These are phyloP conservation scores for Melanotaenia parkinsoni DNA, from an alignment of 2,797 vertebrate genomes.

Conservation along the genomic window DNA sequence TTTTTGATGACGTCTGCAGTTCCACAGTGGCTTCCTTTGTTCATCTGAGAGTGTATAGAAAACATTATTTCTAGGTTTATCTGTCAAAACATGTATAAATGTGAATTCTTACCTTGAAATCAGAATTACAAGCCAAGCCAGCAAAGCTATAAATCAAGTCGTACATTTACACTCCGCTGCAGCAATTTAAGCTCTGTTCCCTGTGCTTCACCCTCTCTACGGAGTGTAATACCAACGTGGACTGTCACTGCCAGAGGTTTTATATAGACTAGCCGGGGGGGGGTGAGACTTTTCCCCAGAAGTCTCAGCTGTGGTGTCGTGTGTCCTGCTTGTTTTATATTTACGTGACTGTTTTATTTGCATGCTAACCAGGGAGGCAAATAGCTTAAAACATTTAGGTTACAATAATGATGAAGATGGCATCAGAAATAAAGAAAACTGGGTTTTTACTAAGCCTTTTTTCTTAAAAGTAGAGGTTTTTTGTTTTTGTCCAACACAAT, in stretches of 20 bases:
- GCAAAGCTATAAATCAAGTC: background rate
- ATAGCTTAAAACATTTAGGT: background rate
- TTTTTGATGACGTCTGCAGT: slow-evolving; percentile 16
- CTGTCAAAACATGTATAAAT: background rate
- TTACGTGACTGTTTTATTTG: background rate
- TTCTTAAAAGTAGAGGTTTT: no score
- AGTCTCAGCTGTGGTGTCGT: slow-evolving; percentile 28
- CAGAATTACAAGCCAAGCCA: background rate
- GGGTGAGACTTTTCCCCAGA: slow-evolving; percentile 21
- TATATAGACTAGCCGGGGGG: slow-evolving; percentile 63
- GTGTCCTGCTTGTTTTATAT: slow-evolving; percentile 23
- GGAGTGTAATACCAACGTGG: slow-evolving; percentile 31
- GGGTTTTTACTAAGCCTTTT: background rate
- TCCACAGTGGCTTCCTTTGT: slow-evolving; percentile 3
- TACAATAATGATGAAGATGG: background rate
- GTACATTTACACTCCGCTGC: background rate
- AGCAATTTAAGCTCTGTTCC: background rate
- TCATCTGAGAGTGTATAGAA: background rate
- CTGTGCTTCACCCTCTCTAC: slow-evolving; percentile 20
- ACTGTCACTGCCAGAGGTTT: slow-evolving; percentile 56
- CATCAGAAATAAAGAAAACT: background rate
- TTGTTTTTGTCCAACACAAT: no score
- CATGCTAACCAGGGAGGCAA: background rate
- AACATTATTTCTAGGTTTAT: background rate
- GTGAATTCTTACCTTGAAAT: slow-evolving; percentile 41